Base-by-base conservation (phyloP, 2,888 invertebrate species). In the Tribolium freemani region DNA sequence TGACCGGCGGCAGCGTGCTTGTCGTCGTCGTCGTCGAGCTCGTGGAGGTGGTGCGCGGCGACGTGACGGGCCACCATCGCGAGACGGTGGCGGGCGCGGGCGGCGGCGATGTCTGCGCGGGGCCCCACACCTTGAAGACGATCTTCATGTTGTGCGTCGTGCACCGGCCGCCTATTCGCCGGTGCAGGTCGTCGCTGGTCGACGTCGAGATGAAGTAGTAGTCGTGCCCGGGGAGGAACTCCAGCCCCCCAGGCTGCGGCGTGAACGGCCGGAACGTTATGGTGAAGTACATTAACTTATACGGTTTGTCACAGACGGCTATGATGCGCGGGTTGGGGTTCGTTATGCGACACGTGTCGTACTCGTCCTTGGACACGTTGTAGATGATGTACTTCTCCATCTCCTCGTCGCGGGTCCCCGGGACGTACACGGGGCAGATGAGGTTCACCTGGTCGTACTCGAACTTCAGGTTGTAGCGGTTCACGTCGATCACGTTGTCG, bases 371-470 rank as follows among this genome's bases (percentile, higher is more conserved):
- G 82, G 96, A 96, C 82, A 97, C 97, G 87, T 97, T 97, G 87
- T 97, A 97, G 84, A 97, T 97, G 85, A 97, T 97, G 88, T 97
- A 97, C 87, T 96, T 96, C 86, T 97, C 97, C 76, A 95, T 94
- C 82, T 96, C 95, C 83, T 96, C 95, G 82, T 94, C 93, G 83
- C 91, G 93, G 58, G 95, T 94, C 71, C 94, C 95, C 21, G 95
- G 94, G 72, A 93, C 92, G 85, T 97, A 97, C 71, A 95, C 94
- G 60, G 97, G 97, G 89, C 97, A 97, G 86, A 97, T 96, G 86
- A 97, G 94, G 86, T 97, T 96, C 83, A 97, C 96, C 89, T 97
- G 97, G 87, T 97, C 97, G 87, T 96, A 97, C 86, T 97, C 96
- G 86, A 96, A 96, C 84, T 94, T 94, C 80, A 85, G 78, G 87